Base-by-base conservation (phyloP, 30 jellyfish, hydroid and myxozoan species). In the Morbakka virulenta region DNA sequence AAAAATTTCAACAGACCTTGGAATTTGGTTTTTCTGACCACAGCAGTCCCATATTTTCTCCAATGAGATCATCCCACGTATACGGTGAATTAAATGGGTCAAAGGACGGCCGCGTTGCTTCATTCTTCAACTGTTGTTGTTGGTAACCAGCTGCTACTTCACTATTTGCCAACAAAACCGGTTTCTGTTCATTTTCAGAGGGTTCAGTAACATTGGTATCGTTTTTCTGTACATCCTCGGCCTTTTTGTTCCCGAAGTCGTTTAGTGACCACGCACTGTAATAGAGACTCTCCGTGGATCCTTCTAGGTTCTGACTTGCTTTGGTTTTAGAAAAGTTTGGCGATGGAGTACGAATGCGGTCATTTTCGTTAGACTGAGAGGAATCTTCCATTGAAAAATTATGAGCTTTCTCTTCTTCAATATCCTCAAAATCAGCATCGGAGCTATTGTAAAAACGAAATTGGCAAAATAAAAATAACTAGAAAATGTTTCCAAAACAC, bases 201-300 rank as follows among this genome's bases (percentile, higher is more conserved):
- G 57, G 13, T 41, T 41, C 57, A 41, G 9, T 17, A 9, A 6
- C 57, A 41, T 41, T 17, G 17, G 76, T n/a, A 14, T 2, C 64
- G 31, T 75, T 61, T 1, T 22, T 62, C 47, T 61, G 35, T 3
- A 57, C 1, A 51, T 26, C 26, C 35, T 30, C 75, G n/a, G 50
- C 86, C 47, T 14, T 41, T 36, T 67, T 51, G 28, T 32, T 2
- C 11, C 12, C 23, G 0, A 52, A 0, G 6, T 75, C 89, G 35
- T 84, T 48, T 66, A 84, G 72, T 25, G 86, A 62, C 89, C 95
- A 84, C 4, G 95, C 77, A 62, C 95, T 84, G 89, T 75, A 84
- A 34, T 84, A 84, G 6, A 84, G 76, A 57, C 95, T 84, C 27
- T 84, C 95, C 21, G 50, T 62, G 1, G 95, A 84, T 62, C 90